phyloP scores from a whole-genome alignment of 1,140 invertebrate genomes.

The Oryzaephilus surinamensis region DNA sequence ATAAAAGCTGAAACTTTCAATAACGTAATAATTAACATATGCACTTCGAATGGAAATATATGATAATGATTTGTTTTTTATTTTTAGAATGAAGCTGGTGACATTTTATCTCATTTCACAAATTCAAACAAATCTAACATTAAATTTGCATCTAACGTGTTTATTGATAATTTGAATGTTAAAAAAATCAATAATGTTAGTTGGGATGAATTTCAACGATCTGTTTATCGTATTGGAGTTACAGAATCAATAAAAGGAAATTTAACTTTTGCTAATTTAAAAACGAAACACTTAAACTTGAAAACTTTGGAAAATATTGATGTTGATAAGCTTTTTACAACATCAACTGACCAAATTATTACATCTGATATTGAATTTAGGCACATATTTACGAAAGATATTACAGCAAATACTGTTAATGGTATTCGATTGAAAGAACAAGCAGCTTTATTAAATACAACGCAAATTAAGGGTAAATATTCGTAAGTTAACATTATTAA shows the following conservation, averaged over 20 bases:
- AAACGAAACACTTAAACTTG: slow-evolving; percentile 12
- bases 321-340: slow-evolving; percentile 24
- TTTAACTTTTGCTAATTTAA: slow-evolving; percentile 4
- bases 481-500: too few relatives aligned
- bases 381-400: slow-evolving; percentile 13
- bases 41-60: too few relatives aligned
- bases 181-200: slow-evolving; percentile 22
- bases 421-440: slow-evolving; percentile 15
- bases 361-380: slow-evolving; percentile 17
- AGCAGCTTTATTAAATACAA: too few relatives aligned
- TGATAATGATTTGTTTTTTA: too few relatives aligned
- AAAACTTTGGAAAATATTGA: slow-evolving; percentile 8
- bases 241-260: slow-evolving; percentile 15
- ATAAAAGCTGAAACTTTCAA: too few relatives aligned
- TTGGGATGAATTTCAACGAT: slow-evolving; percentile 21
- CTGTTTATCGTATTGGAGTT: slow-evolving; percentile 20
- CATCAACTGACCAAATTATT: slow-evolving; percentile 22
- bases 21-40: too few relatives aligned
- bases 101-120: neutral
- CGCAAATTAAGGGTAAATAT: too few relatives aligned
- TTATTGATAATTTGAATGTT: slow-evolving; percentile 21
- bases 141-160: slow-evolving; percentile 14
- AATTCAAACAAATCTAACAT: neutral
- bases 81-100: neutral
- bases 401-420: slow-evolving; percentile 18